phyloP scores from a whole-genome alignment of 2,113 vertebrate genomes.

The Lagopus leucura region DNA sequence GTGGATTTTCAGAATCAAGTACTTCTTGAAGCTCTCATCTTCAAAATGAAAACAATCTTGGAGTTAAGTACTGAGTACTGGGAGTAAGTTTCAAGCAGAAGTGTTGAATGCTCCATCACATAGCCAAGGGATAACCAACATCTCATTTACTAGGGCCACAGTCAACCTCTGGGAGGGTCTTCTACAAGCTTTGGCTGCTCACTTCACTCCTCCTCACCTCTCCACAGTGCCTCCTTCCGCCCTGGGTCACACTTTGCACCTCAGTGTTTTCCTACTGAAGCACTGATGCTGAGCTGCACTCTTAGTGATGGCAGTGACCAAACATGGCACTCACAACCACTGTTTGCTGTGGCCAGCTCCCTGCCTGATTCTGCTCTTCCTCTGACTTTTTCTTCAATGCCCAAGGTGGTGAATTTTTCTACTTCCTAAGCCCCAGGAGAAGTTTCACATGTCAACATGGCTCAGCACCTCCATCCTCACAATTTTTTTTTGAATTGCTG shows the following conservation, averaged over 20 bases:
- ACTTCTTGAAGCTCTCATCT: neutral
- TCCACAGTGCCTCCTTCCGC: neutral
- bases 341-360: neutral
- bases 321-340: neutral
- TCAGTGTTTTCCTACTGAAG: fast-evolving
- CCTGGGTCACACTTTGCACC: neutral
- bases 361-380: neutral
- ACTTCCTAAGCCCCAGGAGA: neutral
- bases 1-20: neutral
- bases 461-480: neutral
- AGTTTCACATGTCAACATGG: fast-evolving
- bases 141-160: neutral
- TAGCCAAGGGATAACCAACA: fast-evolving
- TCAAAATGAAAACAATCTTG: neutral
- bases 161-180: neutral
- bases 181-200: neutral
- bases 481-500: neutral
- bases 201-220: neutral
- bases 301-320: neutral
- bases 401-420: neutral
- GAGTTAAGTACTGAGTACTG: neutral
- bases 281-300: neutral
- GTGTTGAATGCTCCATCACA: fast-evolving
- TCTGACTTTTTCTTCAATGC: neutral
- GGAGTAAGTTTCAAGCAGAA: neutral